These are phyloP conservation scores for Drosophila heteroneura DNA, from an alignment of 2,888 invertebrate species.

Conservation along the genomic window DNA sequence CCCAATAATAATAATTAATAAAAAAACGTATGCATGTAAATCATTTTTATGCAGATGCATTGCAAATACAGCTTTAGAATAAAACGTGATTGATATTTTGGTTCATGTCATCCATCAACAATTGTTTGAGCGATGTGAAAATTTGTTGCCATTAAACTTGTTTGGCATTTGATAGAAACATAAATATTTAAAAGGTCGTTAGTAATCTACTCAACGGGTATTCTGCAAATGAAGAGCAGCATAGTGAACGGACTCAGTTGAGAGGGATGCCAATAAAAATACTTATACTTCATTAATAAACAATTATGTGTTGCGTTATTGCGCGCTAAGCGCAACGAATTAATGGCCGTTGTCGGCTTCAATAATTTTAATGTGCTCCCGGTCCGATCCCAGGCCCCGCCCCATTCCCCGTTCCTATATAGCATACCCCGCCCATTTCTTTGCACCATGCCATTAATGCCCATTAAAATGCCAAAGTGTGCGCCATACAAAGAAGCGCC, in stretches of 20 bases:
- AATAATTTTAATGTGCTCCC: slow-evolving; percentile 75
- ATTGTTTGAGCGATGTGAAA: not conserved
- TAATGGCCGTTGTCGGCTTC: slow-evolving; percentile 76
- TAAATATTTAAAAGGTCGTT: not conserved
- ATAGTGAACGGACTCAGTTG: slow-evolving; percentile 2
- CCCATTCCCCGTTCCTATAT: not conserved
- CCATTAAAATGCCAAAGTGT: slow-evolving; percentile 80
- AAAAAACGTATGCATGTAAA: too few relatives aligned
- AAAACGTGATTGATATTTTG: not conserved
- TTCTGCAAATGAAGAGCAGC: not conserved
- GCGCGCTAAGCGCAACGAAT: slow-evolving; percentile 77
- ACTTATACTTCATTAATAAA: slow-evolving; percentile 89
- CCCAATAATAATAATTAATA: not conserved
- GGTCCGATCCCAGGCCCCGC: slow-evolving; percentile 8
- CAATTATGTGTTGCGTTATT: slow-evolving; percentile 86
- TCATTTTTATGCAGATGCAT: too few relatives aligned
- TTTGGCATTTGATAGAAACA: not conserved
- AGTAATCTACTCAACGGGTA: not conserved
- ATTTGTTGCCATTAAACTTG: not conserved
- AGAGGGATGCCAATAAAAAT: slow-evolving; percentile 86
- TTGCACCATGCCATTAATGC: slow-evolving; percentile 64
- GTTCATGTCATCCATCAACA: not conserved
- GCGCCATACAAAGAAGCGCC: slow-evolving; percentile 61
- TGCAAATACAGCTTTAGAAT: not conserved
- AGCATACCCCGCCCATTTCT: slow-evolving; percentile 11